A percentile compares a stretch with the other conserved stretches of the same genome.
phyloP scores from a whole-genome alignment of 35 echinoderm and acorn worm genomes.

The Apostichopus californicus region DNA sequence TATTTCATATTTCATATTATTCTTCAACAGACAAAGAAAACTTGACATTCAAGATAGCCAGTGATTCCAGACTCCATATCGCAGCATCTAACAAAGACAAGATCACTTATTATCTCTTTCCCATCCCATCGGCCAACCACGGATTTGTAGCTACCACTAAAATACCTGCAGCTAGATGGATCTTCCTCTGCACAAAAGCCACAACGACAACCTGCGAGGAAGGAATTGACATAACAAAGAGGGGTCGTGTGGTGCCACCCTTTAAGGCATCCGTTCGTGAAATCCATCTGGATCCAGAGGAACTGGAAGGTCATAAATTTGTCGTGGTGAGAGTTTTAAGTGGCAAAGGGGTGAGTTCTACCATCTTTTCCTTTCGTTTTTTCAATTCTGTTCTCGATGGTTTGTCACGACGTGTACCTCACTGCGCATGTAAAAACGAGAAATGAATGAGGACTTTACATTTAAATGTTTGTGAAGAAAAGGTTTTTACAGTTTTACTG shows the following conservation, averaged over 20 bases:
- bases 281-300: constrained; percentile 48
- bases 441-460: too few relatives aligned
- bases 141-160: constrained; percentile 64
- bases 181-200: constrained; percentile 75
- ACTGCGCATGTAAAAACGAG: too few relatives aligned
- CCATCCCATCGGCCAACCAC: constrained; percentile 42
- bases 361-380: too few relatives aligned
- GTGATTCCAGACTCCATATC: constrained; percentile 30
- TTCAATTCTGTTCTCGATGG: too few relatives aligned
- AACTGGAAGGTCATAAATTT: constrained; percentile 48
- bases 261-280: constrained; percentile 62
- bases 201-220: constrained; percentile 51
- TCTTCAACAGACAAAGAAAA: not conserved
- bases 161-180: constrained; percentile 44
- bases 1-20: too few relatives aligned
- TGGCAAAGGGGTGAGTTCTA: constrained; percentile 44
- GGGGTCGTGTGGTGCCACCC: constrained; percentile 61
- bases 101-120: constrained; percentile 72
- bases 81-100: constrained; percentile 10
- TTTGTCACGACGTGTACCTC: too few relatives aligned
- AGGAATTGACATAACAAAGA: constrained; percentile 66
- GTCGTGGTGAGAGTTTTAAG: constrained; percentile 69
- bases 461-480: too few relatives aligned
- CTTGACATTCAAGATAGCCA: not conserved
- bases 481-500: too few relatives aligned